These are phyloP conservation scores for Bettongia penicillata DNA, from an alignment of 2,113 vertebrate genomes.

Conservation along the genomic window DNA sequence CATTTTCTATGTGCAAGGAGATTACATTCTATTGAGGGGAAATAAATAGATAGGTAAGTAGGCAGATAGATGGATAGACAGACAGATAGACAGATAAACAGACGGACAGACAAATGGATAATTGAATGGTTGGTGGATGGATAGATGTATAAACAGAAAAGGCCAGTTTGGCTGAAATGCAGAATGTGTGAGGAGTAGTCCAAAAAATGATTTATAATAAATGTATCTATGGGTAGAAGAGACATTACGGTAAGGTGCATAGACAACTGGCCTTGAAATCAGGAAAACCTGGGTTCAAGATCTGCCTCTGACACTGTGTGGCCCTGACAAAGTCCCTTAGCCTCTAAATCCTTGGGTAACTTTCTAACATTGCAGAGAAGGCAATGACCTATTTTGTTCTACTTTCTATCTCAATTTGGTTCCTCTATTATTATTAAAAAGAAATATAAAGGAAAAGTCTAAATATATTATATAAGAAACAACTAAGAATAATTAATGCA, in stretches of 20 bases:
- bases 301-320: neutral
- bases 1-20: neutral
- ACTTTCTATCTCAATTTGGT: neutral
- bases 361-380: neutral
- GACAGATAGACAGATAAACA: no score
- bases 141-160: neutral
- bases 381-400: neutral
- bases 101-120: no score
- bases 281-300: neutral
- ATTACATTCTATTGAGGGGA: neutral
- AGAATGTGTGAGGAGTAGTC: neutral
- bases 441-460: slow-evolving; percentile 15
- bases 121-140: neutral
- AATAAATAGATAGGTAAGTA: no score
- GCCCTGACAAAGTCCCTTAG: neutral
- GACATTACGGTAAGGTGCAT: neutral
- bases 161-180: neutral
- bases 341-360: neutral
- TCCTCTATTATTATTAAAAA: neutral
- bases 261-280: neutral
- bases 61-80: no score
- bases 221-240: neutral
- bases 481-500: neutral
- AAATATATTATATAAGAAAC: slow-evolving; percentile 24
- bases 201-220: neutral